These are phyloP conservation scores for Ianthella basta DNA, from an alignment of 37 sponge, comb jelly and placozoan species.

Conservation along the genomic window DNA sequence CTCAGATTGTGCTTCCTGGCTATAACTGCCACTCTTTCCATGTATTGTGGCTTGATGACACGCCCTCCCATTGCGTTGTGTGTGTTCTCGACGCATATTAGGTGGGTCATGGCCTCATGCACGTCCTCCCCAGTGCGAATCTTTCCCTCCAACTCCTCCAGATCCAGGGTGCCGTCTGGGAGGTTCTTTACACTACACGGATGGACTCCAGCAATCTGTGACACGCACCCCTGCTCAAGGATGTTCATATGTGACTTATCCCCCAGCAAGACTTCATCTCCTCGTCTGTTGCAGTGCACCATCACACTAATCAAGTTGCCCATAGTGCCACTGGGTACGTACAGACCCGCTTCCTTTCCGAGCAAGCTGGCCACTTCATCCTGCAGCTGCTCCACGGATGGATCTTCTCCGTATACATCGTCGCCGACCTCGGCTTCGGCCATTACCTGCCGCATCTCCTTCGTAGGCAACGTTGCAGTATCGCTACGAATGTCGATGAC, in stretches of 20 bases:
- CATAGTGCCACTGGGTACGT: conserved; percentile 55
- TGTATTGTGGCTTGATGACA: conserved; percentile 22
- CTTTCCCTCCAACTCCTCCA: conserved; percentile 60
- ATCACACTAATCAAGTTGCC: conserved; percentile 43
- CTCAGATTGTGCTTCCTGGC: conserved; percentile 26
- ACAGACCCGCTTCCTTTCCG: conserved; percentile 49
- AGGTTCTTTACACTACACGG: conserved; percentile 5
- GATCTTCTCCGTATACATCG: conserved; percentile 52
- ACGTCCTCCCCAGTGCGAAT: conserved; percentile 38
- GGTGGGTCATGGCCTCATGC: conserved; percentile 36
- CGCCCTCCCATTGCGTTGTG: conserved; percentile 37
- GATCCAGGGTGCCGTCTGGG: conserved; percentile 45
- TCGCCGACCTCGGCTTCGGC: conserved; percentile 36
- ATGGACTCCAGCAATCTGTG: conserved; percentile 35
- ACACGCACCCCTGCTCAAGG: conserved; percentile 29
- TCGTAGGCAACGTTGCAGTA: conserved; percentile 32
- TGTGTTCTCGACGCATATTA: conserved; percentile 52
- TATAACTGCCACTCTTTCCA: not conserved
- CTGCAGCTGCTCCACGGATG: conserved; percentile 33
- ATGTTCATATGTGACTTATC: conserved; percentile 40
- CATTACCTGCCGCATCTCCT: conserved; percentile 51
- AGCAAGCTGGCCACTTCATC: conserved; percentile 21
- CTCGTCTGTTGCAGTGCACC: conserved; percentile 32
- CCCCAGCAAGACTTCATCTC: conserved; percentile 43
- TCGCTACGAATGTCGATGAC: conserved; percentile 44